Evolutionary conservation across 2,113 vertebrate species (phyloP).

Genomic region (Urocitellus parryii): DNA sequence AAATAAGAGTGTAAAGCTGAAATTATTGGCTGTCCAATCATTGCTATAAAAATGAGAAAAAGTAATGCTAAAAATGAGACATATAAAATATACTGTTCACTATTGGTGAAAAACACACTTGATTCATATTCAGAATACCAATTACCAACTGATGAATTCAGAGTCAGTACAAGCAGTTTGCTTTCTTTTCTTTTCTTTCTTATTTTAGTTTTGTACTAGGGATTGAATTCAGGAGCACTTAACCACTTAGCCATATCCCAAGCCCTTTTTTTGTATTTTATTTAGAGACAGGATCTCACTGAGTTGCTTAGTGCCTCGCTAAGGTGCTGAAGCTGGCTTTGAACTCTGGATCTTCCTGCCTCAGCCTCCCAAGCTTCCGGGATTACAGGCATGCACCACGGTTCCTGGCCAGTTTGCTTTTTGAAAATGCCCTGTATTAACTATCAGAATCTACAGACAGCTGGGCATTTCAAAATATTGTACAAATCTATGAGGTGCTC

Average conservation of each 20-base stretch:
- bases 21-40: constrained; percentile 36
- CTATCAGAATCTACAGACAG: not conserved
- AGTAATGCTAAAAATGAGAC: constrained; percentile 54
- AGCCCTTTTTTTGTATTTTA: too few species aligned
- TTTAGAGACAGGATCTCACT: too few species aligned
- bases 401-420: not conserved
- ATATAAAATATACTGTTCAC: constrained; percentile 28
- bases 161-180: constrained; percentile 37
- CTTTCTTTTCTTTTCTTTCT: too few species aligned
- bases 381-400: too few species aligned
- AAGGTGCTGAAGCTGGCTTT: too few species aligned
- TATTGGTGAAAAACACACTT: constrained; percentile 49
- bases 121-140: constrained; percentile 54
- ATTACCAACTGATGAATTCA: constrained; percentile 28
- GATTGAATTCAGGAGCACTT: too few species aligned
- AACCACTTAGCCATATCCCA: too few species aligned
- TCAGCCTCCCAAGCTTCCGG: too few species aligned
- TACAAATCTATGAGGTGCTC: not conserved
- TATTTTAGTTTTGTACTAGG: too few species aligned
- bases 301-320: too few species aligned
- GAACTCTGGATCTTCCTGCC: too few species aligned
- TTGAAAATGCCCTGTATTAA: constrained; percentile 24
- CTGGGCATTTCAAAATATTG: constrained; percentile 27
- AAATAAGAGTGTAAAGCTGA: constrained; percentile 33
- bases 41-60: constrained; percentile 56